Evolutionary conservation across 2,797 vertebrate genomes (phyloP).

Genomic region (Sebastes oblongus): DNA sequence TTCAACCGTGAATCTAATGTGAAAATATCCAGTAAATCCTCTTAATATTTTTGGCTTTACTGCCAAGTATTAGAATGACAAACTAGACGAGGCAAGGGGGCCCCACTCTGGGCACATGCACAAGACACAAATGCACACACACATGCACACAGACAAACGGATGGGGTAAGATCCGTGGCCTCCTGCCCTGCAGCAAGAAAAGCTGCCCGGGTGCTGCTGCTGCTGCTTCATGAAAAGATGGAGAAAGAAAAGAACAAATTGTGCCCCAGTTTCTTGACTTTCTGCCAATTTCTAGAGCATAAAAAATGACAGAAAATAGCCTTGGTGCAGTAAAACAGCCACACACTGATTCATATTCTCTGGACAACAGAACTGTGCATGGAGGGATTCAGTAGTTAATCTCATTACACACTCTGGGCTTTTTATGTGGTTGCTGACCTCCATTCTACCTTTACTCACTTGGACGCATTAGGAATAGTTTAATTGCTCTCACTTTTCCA

Average conservation of each 20-base stretch:
- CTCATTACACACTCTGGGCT: slow-evolving; percentile 45
- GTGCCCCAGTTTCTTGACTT: slow-evolving; percentile 64
- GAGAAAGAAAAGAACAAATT: slow-evolving; percentile 63
- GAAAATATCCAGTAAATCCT: slow-evolving; percentile 54
- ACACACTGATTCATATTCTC: slow-evolving; percentile 60
- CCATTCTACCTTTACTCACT: slow-evolving; percentile 38
- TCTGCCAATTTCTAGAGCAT: slow-evolving; percentile 48
- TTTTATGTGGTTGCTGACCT: slow-evolving; percentile 54
- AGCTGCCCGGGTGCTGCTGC: slow-evolving; percentile 19
- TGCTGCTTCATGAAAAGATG: slow-evolving; percentile 49
- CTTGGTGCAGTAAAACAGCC: slow-evolving; percentile 53
- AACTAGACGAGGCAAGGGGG: slow-evolving; percentile 24
- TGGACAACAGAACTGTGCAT: slow-evolving; percentile 28
- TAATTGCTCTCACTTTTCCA: slow-evolving; percentile 28
- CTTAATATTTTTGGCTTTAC: slow-evolving; percentile 48
- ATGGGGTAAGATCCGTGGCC: slow-evolving; percentile 39
- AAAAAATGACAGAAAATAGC: slow-evolving; percentile 36
- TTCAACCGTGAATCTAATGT: slow-evolving; percentile 39
- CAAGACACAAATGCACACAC: slow-evolving; percentile 5
- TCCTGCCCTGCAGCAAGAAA: slow-evolving; percentile 54
- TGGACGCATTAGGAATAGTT: slow-evolving; percentile 48
- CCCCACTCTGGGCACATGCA: slow-evolving; percentile 15
- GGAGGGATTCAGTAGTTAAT: slow-evolving; percentile 51
- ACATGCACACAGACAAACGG: slow-evolving; percentile 29
- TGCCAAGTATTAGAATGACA: slow-evolving; percentile 56